phyloP scores from a whole-genome alignment of 2,797 vertebrate species.

The Spondyliosoma cantharus region DNA sequence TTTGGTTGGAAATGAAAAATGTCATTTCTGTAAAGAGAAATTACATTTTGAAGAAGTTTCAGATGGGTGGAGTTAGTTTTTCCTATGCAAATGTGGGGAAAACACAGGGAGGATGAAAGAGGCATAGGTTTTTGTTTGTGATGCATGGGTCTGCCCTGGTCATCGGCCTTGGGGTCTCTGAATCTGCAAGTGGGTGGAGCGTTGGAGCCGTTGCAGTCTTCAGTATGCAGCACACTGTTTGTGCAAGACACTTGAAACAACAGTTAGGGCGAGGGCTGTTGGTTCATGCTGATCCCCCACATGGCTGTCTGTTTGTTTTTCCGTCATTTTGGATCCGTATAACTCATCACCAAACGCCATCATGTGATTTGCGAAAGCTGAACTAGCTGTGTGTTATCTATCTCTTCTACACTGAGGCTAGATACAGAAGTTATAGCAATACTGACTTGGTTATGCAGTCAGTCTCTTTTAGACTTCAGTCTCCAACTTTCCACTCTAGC shows the following conservation, averaged over 20 bases:
- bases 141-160: slow-evolving; percentile 21
- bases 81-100: background rate
- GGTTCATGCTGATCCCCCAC: slow-evolving; percentile 25
- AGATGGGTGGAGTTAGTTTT: background rate
- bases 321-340: slow-evolving; percentile 27
- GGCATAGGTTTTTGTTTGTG: slow-evolving; percentile 3
- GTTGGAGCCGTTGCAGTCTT: background rate
- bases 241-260: slow-evolving; percentile 46
- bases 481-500: slow-evolving; percentile 59
- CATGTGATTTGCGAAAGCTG: slow-evolving; percentile 1
- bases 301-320: slow-evolving; percentile 38
- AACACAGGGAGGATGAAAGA: background rate
- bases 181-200: slow-evolving; percentile 28
- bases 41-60: background rate
- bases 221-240: slow-evolving; percentile 37
- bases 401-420: background rate
- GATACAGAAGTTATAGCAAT: slow-evolving; percentile 11
- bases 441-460: slow-evolving; percentile 11
- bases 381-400: slow-evolving; percentile 6
- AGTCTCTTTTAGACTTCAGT: slow-evolving; percentile 7
- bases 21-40: background rate
- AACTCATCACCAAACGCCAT: slow-evolving; percentile 32
- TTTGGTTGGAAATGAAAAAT: slow-evolving; percentile 8
- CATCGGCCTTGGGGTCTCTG: slow-evolving; percentile 48
- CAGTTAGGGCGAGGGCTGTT: slow-evolving; percentile 1